phyloP scores from a whole-genome alignment of 2,113 vertebrate species.

The Leptocoma aspasia region DNA sequence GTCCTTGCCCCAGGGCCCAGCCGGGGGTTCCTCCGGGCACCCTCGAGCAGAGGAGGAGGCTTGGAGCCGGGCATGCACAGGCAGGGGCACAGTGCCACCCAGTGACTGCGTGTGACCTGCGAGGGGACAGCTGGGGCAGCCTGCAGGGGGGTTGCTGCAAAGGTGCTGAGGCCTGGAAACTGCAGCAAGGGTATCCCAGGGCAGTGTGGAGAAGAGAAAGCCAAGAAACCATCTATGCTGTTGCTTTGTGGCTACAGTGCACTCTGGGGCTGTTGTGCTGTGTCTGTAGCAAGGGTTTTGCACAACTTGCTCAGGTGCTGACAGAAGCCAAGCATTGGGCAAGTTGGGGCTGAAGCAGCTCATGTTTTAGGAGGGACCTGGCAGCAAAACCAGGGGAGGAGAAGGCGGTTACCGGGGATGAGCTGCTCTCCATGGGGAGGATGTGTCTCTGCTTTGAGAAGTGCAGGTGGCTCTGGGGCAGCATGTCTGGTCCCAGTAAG shows the following conservation, averaged over 20 bases:
- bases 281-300: fast-evolving
- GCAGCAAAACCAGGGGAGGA: not conserved
- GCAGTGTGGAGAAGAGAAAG: not conserved
- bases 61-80: not conserved
- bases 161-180: not conserved
- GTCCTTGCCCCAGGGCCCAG: not conserved
- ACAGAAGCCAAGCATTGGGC: not conserved
- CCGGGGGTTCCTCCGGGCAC: not conserved
- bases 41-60: not conserved
- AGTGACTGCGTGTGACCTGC: slow-evolving; percentile 27
- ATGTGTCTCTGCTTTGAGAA: not conserved
- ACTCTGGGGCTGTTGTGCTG: not conserved
- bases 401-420: not conserved
- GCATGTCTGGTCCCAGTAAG: fast-evolving
- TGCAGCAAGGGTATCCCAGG: not conserved
- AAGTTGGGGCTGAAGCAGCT: not conserved
- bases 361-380: not conserved
- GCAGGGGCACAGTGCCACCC: slow-evolving; percentile 57
- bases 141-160: not conserved
- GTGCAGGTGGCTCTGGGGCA: fast-evolving
- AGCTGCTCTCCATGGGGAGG: not conserved
- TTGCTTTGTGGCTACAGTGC: not conserved
- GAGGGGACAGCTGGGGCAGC: not conserved
- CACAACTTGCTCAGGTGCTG: not conserved
- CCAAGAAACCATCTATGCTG: fast-evolving